These are phyloP conservation scores for Apis dorsata DNA, from an alignment of 1,140 invertebrate genomes.

Conservation along the genomic window DNA sequence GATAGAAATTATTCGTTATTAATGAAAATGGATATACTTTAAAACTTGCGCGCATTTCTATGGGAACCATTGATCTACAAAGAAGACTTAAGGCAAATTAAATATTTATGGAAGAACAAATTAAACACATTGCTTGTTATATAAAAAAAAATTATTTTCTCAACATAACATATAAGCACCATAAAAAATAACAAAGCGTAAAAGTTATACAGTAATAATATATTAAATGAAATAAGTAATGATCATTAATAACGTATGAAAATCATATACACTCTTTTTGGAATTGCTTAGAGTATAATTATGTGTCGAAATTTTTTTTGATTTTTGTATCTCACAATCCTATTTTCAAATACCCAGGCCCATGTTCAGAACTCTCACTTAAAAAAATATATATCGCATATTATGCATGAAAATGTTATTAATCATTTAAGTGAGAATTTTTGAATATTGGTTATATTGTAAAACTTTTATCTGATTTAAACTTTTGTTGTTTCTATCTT, in stretches of 20 bases:
- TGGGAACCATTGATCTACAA: constrained; percentile 60
- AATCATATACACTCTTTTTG: constrained; percentile 66
- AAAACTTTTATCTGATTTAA: constrained; percentile 44
- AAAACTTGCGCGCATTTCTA: constrained; percentile 54
- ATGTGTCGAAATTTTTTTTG: constrained; percentile 48
- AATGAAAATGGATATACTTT: constrained; percentile 41
- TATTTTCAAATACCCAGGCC: constrained; percentile 41
- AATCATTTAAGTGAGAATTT: constrained; percentile 29
- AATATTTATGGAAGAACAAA: constrained; percentile 66
- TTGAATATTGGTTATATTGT: constrained; percentile 33
- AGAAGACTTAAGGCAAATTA: constrained; percentile 62
- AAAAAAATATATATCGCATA: constrained; percentile 9
- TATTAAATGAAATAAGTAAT: constrained; percentile 64
- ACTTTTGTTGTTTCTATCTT: constrained; percentile 53
- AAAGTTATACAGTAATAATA: constrained; percentile 67
- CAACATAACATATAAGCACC: constrained; percentile 77
- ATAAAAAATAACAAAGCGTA: constrained; percentile 67
- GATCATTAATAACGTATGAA: constrained; percentile 65
- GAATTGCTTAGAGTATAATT: constrained; percentile 71
- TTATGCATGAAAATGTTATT: constrained; percentile 12
- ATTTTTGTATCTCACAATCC: constrained; percentile 46
- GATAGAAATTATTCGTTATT: constrained; percentile 45
- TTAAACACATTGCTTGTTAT: constrained; percentile 70
- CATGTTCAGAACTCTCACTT: constrained; percentile 52
- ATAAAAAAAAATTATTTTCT: constrained; percentile 78